Evolutionary conservation across 2,113 vertebrate species (phyloP), one percentile per base, ranked within the genome.

Genomic region (Synchiropus splendidus): DNA sequence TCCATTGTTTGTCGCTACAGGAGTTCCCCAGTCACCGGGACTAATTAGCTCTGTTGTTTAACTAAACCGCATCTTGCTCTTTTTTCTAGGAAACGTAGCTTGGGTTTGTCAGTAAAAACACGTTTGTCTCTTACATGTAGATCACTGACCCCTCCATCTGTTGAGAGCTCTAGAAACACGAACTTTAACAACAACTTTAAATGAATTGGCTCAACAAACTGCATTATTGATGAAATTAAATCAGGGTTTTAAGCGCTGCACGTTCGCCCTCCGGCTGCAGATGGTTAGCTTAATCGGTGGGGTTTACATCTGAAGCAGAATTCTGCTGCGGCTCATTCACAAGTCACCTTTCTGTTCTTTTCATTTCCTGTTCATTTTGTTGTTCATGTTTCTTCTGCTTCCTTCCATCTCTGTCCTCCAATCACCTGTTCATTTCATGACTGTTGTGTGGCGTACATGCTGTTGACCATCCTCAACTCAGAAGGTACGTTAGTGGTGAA

Each of bases 11-110:
- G 6, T 38, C 47, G 46, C 39, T 31, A 3, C 21, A 65, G 51
- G 43, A 70, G 40, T 48, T 44, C 34, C 46, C 46, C 36, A 31
- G n/a, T 52, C 42, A 46, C 36, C 36, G 41, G 18, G 38, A 3
- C 48, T 57, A 43, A 68, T 75, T 63, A 72, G 60, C 30, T 48
- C 30, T 43, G 45, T 68, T 50, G 50, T 30, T 62, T 35, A 32
- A 41, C 48, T 35, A 45, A 36, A 21, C 34, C 51, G 31, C 16
- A 16, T 45, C 18, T 2, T 27, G 4, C 15, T 39, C 45, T 18
- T 34, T 37, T 6, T 14, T 41, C 2, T 12, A 36, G 31, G 54
- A 48, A n/a, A 15, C 21, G 9, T 59, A 21, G 58, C 39, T 44
- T 49, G 30, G 42, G 6, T 57, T 44, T 37, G 21, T 49, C 16